Percentiles rank a stretch among this genome's conserved stretches.
phyloP scores from a whole-genome alignment of 2,888 invertebrate species.

The Teleogryllus oceanicus region DNA sequence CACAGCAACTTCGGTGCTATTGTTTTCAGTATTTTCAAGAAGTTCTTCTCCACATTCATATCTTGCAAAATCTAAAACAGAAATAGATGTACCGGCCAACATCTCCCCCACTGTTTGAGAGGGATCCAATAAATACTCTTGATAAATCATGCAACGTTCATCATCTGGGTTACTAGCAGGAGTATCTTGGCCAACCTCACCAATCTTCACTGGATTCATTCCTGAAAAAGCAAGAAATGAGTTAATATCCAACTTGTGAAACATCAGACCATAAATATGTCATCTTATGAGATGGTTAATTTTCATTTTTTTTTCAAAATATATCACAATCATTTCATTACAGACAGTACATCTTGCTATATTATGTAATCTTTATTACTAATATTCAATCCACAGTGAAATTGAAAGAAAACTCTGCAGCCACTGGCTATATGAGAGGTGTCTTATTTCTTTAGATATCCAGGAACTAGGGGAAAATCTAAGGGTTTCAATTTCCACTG shows the following conservation, averaged over 20 bases:
- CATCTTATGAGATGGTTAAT: no score
- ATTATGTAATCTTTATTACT: no score
- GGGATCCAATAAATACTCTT: conserved; percentile 82
- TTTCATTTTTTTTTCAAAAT: no score
- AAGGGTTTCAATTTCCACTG: no score
- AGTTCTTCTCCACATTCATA: conserved; percentile 78
- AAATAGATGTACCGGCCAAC: conserved; percentile 54
- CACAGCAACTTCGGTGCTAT: conserved; percentile 23
- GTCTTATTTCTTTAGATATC: no score
- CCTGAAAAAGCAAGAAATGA: conserved; percentile 47
- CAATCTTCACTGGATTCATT: conserved; percentile 75
- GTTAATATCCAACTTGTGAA: background rate
- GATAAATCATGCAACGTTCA: conserved; percentile 76
- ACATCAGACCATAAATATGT: background rate
- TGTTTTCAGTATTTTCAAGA: background rate
- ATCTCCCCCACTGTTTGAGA: conserved; percentile 69
- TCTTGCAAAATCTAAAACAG: conserved; percentile 75
- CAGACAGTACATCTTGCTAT: no score
- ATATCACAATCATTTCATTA: no score
- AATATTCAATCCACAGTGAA: no score
- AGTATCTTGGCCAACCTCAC: conserved; percentile 67
- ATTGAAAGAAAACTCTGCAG: no score
- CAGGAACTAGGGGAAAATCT: no score
- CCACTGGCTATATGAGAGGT: no score
- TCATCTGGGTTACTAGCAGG: conserved; percentile 65